Base-by-base conservation (phyloP, 2,797 vertebrate genomes). In the Cetoscarus ocellatus region DNA sequence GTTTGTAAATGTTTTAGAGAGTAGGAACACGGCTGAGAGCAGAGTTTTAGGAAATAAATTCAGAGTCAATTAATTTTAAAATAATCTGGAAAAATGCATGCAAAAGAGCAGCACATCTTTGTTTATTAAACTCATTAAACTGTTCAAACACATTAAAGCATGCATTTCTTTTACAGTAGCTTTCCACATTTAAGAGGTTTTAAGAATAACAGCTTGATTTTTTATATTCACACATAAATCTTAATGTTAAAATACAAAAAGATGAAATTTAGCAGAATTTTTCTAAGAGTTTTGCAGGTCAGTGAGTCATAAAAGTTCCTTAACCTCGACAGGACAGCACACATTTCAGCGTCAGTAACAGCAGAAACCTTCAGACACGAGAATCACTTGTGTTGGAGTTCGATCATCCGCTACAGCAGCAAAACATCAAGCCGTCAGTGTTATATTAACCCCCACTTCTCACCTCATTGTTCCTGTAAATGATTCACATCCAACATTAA, bases 121-220 rank as follows among this genome's bases (percentile, higher is more conserved):
- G 14, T 51, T 5, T 35, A 5, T 27, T 34, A 67, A 54, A 39
- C 14, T 57, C 44, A 63, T 39, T 53, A 48, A 81, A 56, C 45
- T 14, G 1, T 58, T 77, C 44, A 57, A 59, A 63, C 49, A 75
- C 51, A 62, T 72, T 72, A 60, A 70, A 79, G 65, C 71, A 68
- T 81, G 59, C 84, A 70, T 19, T 53, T 73, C 10, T 67, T 73
- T 73, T 69, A 82, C 79, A 88, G 88, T 83, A 86, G 87, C 27
- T 67, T 44, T 50, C 58, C 81, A 83, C 74, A 81, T 75, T 67
- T 68, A 12, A 66, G 35, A 78, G 18, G 68, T 73, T 69, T 75
- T 12, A 56, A 66, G 6, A 67, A 70, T 9, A 47, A 62, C 54
- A 65, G n/a, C 39, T 38, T 40, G n/a, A 51, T 15, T 39, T 52